Base-by-base conservation (phyloP, 2,888 invertebrate genomes). In the Pandemis cinnamomeana region DNA sequence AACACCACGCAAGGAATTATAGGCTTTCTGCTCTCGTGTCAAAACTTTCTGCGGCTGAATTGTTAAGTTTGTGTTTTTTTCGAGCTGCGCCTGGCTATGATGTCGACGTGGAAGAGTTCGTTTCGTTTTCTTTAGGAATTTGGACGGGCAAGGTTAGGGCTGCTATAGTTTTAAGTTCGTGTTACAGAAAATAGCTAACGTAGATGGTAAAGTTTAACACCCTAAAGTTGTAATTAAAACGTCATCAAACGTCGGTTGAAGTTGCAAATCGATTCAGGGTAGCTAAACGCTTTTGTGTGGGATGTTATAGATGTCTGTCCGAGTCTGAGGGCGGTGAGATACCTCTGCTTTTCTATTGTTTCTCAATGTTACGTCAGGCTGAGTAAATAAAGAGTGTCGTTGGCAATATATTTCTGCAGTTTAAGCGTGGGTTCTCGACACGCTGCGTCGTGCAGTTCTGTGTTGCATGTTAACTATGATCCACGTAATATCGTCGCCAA, bases 41-140 rank as follows among this genome's bases (percentile, higher is more conserved):
- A 79, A 87, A 80, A 78, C 77, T 75, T 72, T 46, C 80, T 76
- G 84, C 11, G 58, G 6, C 5, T 67, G 68, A 8, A 15, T 5
- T 15, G 20, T 8, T 70, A 67, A 62, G 36, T 58, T 60, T 66
- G 75, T 48, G 60, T 62, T 78, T 78, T 80, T 80, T 78, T 76
- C 61, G 71, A 61, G 71, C 58, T 62, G 66, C 55, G 64, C 68
- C 64, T 60, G 85, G 85, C 90, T 91, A 91, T 91, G 91, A 92
- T 91, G 91, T 90, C 91, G 91, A 92, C 91, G 91, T 90, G 88
- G 89, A 83, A 85, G 83, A 85, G 87, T 91, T 71, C 67, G 67
- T 73, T 93, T 93, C 93, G 92, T 89, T 93, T 93, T 93, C 93
- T 88, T 89, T 93, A 91, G 92, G 92, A 93, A 93, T 93, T 91